These are phyloP conservation scores for Macropis europaea DNA, from an alignment of 2,888 invertebrate species.

Conservation along the genomic window DNA sequence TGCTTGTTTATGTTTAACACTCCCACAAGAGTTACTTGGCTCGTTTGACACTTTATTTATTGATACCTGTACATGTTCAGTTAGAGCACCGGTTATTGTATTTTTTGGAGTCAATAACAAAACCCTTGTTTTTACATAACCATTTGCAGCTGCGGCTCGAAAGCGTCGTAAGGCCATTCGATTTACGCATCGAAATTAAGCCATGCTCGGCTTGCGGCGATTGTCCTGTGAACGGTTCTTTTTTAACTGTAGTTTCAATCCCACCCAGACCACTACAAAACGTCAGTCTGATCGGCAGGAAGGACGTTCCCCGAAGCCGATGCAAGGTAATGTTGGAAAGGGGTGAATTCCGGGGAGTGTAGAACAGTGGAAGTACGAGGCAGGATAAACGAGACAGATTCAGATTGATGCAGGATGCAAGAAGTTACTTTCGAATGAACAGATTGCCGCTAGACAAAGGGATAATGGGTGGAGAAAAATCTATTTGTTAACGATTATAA, in stretches of 20 bases:
- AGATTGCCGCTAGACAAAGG: conserved; percentile 9
- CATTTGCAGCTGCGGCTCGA: conserved; percentile 30
- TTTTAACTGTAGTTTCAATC: conserved; percentile 44
- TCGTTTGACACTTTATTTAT: conserved; percentile 41
- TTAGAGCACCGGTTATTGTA: conserved; percentile 33
- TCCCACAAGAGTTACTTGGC: too few relatives aligned
- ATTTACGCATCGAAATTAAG: conserved; percentile 67
- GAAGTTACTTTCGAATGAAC: conserved; percentile 32
- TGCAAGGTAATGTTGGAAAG: conserved; percentile 10
- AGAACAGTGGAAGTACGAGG: conserved; percentile 17
- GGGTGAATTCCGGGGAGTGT: conserved; percentile 17
- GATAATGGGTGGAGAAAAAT: conserved; percentile 25
- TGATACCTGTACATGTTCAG: conserved; percentile 14
- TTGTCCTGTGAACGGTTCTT: conserved; percentile 45
- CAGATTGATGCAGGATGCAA: conserved; percentile 61
- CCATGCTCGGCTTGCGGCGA: conserved; percentile 52
- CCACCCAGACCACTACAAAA: conserved; percentile 18
- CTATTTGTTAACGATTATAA: conserved; percentile 31
- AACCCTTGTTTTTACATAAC: conserved; percentile 39
- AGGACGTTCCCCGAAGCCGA: conserved; percentile 39
- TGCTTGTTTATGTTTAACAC: too few relatives aligned
- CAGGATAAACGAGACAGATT: conserved; percentile 46
- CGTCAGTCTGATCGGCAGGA: conserved; percentile 40
- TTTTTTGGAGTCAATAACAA: conserved; percentile 37
- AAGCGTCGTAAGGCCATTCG: conserved; percentile 41